Evolutionary conservation across 2,888 invertebrate genomes (phyloP), one percentile per base, ranked within the genome.

Genomic region (Nomada lathburiana): DNA sequence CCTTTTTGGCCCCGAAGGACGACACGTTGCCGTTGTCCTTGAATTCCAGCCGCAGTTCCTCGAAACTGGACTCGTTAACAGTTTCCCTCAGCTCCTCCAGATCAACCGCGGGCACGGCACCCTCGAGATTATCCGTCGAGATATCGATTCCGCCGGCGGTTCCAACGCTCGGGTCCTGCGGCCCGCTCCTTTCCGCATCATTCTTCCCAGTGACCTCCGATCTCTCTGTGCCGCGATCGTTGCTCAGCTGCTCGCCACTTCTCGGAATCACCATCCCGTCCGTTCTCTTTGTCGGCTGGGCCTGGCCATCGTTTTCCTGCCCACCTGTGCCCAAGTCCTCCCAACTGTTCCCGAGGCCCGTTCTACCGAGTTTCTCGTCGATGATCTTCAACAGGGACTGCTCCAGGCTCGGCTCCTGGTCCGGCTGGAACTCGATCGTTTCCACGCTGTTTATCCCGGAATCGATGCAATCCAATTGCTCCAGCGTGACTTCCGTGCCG

Each of bases 381-480:
- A 94, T 94, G 9, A 94, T 94, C 62, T 88, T 90, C 89, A 94
- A 89, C 36, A 94, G 75, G 26, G 93, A 94, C 76, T 93, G 91
- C 74, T 94, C 94, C 16, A 94, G 86, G 73, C 93, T 93, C 0
- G 90, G 92, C 70, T 93, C 92, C 64, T 92, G 90, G 29, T 92
- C 93, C 10, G 88, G 87, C 73, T 92, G 92, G 72, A 93, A 90
- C 76, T 94, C 93, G 11, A 93, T 89, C n/a, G 94, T 94, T 77
- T 94, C 93, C 3, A 94, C 93, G 79, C 93, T 93, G 55, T 94
- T 94, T 77, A 94, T 93, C 3, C 94, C 93, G 13, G 94, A 94
- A 81, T 93, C 94, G 2, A 90, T 88, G 75, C 91, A 92, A 72
- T 94, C 93, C 26, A 89, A 70, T 53, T 91, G 89, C 53, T 93